Percentiles rank a stretch among this genome's conserved stretches.
Evolutionary conservation across 30 jellyfish, hydroid and myxozoan species (phyloP).

Genomic region (Morbakka virulenta): DNA sequence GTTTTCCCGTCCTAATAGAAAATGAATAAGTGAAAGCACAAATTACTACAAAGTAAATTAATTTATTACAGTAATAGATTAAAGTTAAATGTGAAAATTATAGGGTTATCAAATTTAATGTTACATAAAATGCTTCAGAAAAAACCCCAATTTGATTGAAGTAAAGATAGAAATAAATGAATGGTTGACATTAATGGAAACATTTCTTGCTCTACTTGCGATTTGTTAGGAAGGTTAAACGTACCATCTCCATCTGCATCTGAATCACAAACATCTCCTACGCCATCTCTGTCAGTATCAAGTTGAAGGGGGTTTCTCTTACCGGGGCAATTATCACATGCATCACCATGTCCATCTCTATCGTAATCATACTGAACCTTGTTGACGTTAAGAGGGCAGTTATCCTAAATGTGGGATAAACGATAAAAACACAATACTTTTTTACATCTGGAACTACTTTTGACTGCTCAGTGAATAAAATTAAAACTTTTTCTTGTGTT

Average conservation of each 20-base stretch:
- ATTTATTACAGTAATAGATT: too few species aligned
- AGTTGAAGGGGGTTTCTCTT: constrained; percentile 59
- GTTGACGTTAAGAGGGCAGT: constrained; percentile 75
- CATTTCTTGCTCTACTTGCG: too few species aligned
- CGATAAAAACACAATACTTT: background rate
- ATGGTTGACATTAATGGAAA: too few species aligned
- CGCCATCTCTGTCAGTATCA: constrained; percentile 84
- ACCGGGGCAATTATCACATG: constrained; percentile 74
- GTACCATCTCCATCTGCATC: constrained; percentile 75
- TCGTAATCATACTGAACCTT: constrained; percentile 63
- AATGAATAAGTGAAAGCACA: too few species aligned
- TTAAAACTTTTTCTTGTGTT: too few species aligned
- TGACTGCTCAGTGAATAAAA: too few species aligned
- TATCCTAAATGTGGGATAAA: constrained; percentile 61
- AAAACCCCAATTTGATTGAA: too few species aligned
- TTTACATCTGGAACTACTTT: background rate
- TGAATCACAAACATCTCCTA: constrained; percentile 73
- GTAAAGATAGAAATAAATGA: too few species aligned
- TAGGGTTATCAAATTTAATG: too few species aligned
- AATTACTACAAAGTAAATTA: too few species aligned
- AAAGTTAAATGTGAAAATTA: too few species aligned
- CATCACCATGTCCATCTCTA: constrained; percentile 79
- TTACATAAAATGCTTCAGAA: too few species aligned
- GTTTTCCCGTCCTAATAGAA: constrained; percentile 50
- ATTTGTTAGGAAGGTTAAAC: background rate